Evolutionary conservation across 2,113 vertebrate species (phyloP).

Genomic region (Bubalus kerabau): DNA sequence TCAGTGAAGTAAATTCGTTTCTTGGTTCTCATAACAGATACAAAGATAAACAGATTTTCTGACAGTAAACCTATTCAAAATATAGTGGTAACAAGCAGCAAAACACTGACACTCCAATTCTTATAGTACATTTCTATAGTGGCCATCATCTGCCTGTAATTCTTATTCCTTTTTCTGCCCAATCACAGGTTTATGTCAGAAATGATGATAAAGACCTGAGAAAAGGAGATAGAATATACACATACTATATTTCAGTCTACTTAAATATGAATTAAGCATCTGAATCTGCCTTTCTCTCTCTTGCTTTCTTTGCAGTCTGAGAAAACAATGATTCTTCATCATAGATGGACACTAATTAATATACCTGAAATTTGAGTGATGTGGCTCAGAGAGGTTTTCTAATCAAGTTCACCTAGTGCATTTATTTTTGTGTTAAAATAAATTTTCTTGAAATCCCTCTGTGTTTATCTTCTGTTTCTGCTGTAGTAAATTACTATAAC

Average conservation of each 20-base stretch:
- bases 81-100: background rate
- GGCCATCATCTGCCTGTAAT: background rate
- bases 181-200: background rate
- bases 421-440: background rate
- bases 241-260: background rate
- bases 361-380: background rate
- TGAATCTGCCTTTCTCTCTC: background rate
- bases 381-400: background rate
- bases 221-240: background rate
- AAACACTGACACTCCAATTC: background rate
- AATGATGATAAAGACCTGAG: background rate
- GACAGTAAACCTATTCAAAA: background rate
- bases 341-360: background rate
- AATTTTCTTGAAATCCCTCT: background rate
- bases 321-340: background rate
- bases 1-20: background rate
- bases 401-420: background rate
- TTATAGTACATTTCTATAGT: background rate
- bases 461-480: background rate
- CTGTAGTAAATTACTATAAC: background rate
- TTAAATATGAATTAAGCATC: background rate
- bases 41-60: background rate
- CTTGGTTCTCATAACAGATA: background rate
- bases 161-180: background rate
- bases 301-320: background rate